Conservation (phyloP, 23 tunicate genomes). For the Pegea sp. region DNA sequence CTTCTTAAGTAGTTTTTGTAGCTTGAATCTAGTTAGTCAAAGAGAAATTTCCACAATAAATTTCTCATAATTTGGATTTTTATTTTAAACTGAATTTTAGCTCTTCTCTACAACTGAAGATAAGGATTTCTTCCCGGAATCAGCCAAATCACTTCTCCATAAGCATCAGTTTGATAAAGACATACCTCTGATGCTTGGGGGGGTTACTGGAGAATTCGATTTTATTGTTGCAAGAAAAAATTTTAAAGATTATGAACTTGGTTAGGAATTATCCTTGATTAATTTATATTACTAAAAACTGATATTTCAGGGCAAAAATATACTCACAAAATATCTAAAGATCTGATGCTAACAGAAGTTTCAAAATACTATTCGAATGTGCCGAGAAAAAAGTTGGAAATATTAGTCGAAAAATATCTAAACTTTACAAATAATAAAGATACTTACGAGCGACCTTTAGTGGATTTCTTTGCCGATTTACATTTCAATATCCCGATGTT, state of each 20-base stretch:
- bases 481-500: constrained; percentile 11
- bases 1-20: constrained; percentile 3
- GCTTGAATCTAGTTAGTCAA: neutral
- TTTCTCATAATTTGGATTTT: neutral
- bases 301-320: neutral
- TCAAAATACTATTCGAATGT: constrained; percentile 3
- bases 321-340: constrained; percentile 2
- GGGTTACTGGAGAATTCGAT: constrained; percentile 43
- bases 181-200: constrained; percentile 50
- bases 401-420: constrained; percentile 1
- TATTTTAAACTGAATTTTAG: constrained; percentile 5
- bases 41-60: neutral
- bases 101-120: constrained; percentile 12
- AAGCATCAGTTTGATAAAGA: constrained; percentile 2
- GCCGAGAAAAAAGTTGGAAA: neutral
- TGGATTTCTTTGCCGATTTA: constrained; percentile 27
- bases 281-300: neutral
- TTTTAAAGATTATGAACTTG: constrained; percentile 13
- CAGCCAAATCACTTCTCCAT: constrained; percentile 5
- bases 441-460: neutral
- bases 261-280: neutral
- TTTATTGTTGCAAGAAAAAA: constrained; percentile 16
- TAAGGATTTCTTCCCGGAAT: constrained; percentile 10
- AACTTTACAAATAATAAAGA: neutral
- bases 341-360: neutral